Conservation (phyloP, 2,888 invertebrate species). For the Lepidochrysops patricia region DNA sequence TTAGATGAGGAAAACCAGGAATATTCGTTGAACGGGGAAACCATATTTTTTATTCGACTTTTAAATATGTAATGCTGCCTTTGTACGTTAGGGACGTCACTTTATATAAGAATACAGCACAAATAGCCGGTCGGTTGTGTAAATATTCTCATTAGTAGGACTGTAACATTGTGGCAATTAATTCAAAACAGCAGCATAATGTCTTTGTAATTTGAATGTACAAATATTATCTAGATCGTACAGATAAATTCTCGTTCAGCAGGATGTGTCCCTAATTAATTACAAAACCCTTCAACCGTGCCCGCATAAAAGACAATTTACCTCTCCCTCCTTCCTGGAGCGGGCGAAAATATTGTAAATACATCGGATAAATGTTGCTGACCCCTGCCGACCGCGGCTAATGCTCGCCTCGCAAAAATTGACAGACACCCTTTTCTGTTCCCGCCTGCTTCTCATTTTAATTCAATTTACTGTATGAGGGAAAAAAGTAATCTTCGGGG, state of each 20-base stretch:
- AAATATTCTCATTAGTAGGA: no score
- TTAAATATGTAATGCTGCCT: no score
- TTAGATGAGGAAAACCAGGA: no score
- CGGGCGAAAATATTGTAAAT: not conserved
- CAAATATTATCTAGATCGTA: not conserved
- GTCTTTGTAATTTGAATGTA: not conserved
- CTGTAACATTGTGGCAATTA: not conserved
- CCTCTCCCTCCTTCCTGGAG: not conserved
- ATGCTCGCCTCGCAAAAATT: conserved; percentile 44
- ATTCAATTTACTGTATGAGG: conserved; percentile 71
- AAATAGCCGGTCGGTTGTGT: no score
- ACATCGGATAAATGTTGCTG: conserved; percentile 22
- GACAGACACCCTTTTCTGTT: conserved; percentile 61
- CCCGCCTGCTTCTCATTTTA: conserved; percentile 69
- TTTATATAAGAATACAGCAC: no score
- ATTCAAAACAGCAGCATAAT: not conserved
- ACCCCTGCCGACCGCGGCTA: not conserved
- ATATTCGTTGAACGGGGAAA: no score
- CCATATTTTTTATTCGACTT: no score
- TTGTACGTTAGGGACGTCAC: no score
- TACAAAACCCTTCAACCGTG: not conserved
- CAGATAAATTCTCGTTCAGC: not conserved
- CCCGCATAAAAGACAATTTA: conserved; percentile 1
- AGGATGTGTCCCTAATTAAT: conserved; percentile 1
- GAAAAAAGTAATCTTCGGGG: conserved; percentile 70